Evolutionary conservation across 2,113 vertebrate genomes (phyloP), one percentile per base, ranked within the genome.

Genomic region (Periophthalmus modestus): DNA sequence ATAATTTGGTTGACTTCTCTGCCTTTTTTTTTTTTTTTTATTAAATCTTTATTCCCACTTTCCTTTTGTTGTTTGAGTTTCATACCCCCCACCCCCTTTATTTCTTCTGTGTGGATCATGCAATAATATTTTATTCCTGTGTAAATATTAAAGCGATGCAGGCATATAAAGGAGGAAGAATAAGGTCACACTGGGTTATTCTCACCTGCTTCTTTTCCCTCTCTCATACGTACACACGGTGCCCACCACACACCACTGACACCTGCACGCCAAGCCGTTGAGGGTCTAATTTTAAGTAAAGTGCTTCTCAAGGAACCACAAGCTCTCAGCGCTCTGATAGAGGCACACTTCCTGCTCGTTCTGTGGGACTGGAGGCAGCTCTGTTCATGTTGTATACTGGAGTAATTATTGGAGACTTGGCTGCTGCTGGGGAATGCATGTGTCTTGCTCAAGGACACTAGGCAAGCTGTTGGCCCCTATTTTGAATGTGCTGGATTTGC

Each of bases 201-300:
- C 82, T 91, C 89, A 86, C 87, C 84, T 85, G 73, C 81, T 80
- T 54, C 66, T 55, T 63, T 19, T 69, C 28, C 71, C 65, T 19
- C 52, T 68, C 5, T 24, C 50, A 43, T 43, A 43, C 19, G 1
- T 2, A 43, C 75, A 63, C 69, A 79, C 73, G 67, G 71, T 71
- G 68, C 7, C 75, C 75, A 63, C 7, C 75, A 43, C 74, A 65
- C 80, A 69, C 84, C 75, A 16, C 71, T 82, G 84, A 91, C 91
- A 91, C 88, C 88, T 91, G 89, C 87, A 83, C 73, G 77, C 83
- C 59, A 89, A 91, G 85, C 66, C 76, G 87, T 90, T 91, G 86
- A 90, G 86, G 85, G 89, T 89, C 89, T 92, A 91, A 92, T 90
- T 92, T 55, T 92, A 91, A 88, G 91, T 91, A 89, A 90, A 91